Evolutionary conservation across 1,140 invertebrate genomes (phyloP).

Genomic region (Pseudachorutes palmiensis): DNA sequence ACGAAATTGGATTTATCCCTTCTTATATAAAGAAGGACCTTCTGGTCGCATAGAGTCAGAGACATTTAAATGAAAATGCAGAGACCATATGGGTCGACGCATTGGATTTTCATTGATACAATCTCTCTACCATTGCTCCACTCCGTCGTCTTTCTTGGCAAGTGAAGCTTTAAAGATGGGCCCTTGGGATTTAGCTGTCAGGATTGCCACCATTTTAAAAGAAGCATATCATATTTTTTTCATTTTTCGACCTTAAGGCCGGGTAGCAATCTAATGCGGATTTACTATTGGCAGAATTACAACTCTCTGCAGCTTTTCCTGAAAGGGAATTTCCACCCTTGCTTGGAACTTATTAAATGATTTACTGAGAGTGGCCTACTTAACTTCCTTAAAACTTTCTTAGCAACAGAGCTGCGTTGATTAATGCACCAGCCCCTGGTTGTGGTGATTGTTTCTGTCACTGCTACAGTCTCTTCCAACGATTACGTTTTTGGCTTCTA

Average conservation of each 20-base stretch:
- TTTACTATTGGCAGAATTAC: background rate
- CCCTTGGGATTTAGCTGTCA: background rate
- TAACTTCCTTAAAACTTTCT: too few relatives aligned
- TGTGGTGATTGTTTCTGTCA: background rate
- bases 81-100: background rate
- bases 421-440: too few relatives aligned
- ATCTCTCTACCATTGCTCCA: background rate
- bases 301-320: background rate
- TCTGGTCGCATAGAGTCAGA: background rate
- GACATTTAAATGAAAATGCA: background rate
- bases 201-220: background rate
- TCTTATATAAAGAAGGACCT: too few relatives aligned
- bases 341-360: too few relatives aligned
- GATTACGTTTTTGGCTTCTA: background rate
- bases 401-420: too few relatives aligned
- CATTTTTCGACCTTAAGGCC: too few relatives aligned
- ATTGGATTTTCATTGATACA: conserved; percentile 2
- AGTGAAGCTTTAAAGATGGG: background rate
- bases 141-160: background rate
- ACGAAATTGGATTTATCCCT: background rate
- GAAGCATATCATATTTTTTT: background rate
- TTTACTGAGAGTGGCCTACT: too few relatives aligned
- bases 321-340: background rate
- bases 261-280: background rate
- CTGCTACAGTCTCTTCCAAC: background rate